A percentile compares a stretch with the other conserved stretches of the same genome.
These are phyloP conservation scores for Heliconius himera DNA, from an alignment of 1,140 invertebrate genomes.

Conservation along the genomic window DNA sequence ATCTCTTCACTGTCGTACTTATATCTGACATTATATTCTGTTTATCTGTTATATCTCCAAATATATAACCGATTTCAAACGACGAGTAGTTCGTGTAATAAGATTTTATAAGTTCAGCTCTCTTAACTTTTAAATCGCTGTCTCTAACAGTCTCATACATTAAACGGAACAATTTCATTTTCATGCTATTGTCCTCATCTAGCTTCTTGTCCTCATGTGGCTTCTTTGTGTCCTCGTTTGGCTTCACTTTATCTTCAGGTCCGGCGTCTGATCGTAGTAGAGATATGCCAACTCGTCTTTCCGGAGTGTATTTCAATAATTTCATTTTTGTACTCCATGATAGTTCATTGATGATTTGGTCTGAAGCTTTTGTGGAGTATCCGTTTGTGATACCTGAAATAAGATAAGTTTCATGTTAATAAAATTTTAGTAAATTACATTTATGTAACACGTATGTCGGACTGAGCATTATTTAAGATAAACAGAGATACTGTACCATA, in stretches of 20 bases:
- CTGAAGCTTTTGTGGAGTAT: not conserved
- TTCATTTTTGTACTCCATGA: slow-evolving; percentile 51
- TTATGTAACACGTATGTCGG: too few species aligned
- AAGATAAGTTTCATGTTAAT: too few species aligned
- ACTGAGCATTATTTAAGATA: too few species aligned
- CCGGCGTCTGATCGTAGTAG: slow-evolving; percentile 15
- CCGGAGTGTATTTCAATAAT: slow-evolving; percentile 35
- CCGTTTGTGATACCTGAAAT: not conserved
- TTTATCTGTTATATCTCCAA: slow-evolving; percentile 65
- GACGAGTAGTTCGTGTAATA: slow-evolving; percentile 53
- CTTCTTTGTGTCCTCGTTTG: not conserved
- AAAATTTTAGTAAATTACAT: too few species aligned
- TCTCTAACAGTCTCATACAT: slow-evolving; percentile 68
- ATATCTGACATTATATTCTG: slow-evolving; percentile 57
- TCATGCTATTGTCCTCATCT: slow-evolving; percentile 58
- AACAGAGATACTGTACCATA: too few species aligned
- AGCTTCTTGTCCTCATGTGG: not conserved
- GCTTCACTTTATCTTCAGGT: not conserved
- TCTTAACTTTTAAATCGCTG: slow-evolving; percentile 59
- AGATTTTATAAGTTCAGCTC: slow-evolving; percentile 54
- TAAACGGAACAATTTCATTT: slow-evolving; percentile 61
- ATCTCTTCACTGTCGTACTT: slow-evolving; percentile 47
- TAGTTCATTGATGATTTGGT: slow-evolving; percentile 48
- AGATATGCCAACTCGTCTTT: slow-evolving; percentile 37
- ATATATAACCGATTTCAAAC: slow-evolving; percentile 63